phyloP scores from a whole-genome alignment of 2,113 vertebrate genomes.

The Loxodonta africana region DNA sequence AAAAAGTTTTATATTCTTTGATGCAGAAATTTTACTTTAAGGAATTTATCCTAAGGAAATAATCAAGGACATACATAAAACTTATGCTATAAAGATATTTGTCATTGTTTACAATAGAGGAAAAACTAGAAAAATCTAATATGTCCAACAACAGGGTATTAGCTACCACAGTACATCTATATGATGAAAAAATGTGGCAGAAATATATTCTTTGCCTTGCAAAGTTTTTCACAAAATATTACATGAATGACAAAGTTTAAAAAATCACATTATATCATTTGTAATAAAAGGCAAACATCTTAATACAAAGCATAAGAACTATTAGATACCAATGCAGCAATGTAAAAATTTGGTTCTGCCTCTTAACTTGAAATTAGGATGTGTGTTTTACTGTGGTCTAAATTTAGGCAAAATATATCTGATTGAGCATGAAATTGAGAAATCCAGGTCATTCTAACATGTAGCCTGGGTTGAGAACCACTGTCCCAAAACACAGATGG shows the following conservation, averaged over 20 bases:
- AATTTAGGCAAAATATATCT: constrained; percentile 23
- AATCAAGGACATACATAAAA: constrained; percentile 27
- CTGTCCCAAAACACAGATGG: background rate
- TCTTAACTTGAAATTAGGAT: constrained; percentile 20
- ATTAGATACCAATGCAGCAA: background rate
- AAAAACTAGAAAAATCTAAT: constrained; percentile 34
- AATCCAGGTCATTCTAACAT: background rate
- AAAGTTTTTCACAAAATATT: constrained; percentile 36
- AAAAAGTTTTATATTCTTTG: constrained; percentile 1
- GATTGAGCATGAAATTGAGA: constrained; percentile 1
- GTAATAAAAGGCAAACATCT: background rate
- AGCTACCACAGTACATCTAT: background rate
- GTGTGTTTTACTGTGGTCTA: background rate
- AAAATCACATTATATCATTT: constrained; percentile 44
- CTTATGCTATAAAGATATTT: background rate
- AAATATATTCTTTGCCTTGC: constrained; percentile 25
- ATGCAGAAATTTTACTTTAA: constrained; percentile 52
- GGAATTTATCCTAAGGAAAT: constrained; percentile 51
- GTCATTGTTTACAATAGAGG: background rate
- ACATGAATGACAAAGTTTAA: constrained; percentile 28
- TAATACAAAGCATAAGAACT: constrained; percentile 51
- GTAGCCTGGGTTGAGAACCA: background rate
- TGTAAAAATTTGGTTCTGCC: constrained; percentile 52
- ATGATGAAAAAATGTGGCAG: constrained; percentile 5
- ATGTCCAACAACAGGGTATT: background rate